phyloP scores from a whole-genome alignment of 2,888 invertebrate genomes.

The Agrotis segetum region DNA sequence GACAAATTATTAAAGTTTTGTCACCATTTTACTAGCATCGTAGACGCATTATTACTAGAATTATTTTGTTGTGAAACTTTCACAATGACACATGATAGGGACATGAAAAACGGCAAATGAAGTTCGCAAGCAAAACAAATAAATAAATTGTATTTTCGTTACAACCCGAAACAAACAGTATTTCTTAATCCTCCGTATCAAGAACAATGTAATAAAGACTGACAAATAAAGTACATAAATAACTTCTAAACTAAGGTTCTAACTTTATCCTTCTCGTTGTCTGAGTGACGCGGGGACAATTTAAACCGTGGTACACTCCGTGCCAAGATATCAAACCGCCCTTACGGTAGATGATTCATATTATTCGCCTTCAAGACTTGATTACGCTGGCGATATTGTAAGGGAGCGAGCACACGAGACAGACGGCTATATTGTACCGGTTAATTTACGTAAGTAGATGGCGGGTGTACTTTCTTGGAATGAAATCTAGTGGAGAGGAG shows the following conservation, averaged over 20 bases:
- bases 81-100: not conserved
- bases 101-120: conserved; percentile 1
- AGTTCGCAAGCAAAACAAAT: conserved; percentile 22
- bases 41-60: not conserved
- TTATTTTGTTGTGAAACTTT: conserved; percentile 1
- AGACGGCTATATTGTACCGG: conserved; percentile 30
- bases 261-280: conserved; percentile 57
- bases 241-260: conserved; percentile 55
- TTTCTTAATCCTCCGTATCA: conserved; percentile 45
- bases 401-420: conserved; percentile 47
- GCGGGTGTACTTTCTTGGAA: conserved; percentile 20
- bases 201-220: conserved; percentile 47
- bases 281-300: conserved; percentile 64
- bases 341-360: conserved; percentile 68
- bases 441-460: conserved; percentile 32
- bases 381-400: conserved; percentile 66
- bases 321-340: conserved; percentile 65
- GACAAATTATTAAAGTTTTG: not conserved
- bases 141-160: conserved; percentile 44
- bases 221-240: conserved; percentile 59
- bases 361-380: conserved; percentile 73
- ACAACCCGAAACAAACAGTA: conserved; percentile 15
- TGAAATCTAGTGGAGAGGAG: conserved; percentile 12
- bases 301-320: conserved; percentile 64
- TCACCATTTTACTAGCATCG: not conserved